Conservation (phyloP, 2,797 vertebrate genomes). For the Rhabdophis nuchalis region DNA sequence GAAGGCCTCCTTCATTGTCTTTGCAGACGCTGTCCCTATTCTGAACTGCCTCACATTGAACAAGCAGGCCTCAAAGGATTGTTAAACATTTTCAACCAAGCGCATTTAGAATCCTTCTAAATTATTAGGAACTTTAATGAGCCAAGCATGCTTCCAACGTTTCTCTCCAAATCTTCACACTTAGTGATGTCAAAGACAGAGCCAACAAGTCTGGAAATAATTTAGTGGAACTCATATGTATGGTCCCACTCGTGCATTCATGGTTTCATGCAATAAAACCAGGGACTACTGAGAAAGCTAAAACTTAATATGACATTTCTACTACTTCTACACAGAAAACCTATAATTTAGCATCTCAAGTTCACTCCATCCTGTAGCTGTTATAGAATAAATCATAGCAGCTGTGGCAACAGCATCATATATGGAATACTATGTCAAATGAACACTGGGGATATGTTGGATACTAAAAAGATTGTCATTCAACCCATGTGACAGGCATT, state of each 20-base stretch:
- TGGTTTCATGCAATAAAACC: no score
- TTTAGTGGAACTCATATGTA: neutral
- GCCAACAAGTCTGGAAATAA: neutral
- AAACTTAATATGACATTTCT: neutral
- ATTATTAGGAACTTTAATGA: neutral
- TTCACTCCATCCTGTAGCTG: neutral
- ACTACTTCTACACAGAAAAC: neutral
- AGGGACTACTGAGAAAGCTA: neutral
- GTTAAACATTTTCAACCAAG: neutral
- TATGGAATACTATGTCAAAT: neutral
- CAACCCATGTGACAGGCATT: neutral
- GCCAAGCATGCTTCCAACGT: neutral
- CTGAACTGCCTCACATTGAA: neutral
- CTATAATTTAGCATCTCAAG: neutral
- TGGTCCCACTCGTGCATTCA: neutral
- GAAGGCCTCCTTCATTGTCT: neutral
- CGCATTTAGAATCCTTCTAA: neutral
- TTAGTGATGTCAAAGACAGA: neutral
- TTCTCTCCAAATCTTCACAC: neutral
- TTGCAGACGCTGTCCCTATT: neutral
- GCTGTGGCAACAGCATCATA: neutral
- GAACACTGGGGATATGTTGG: neutral
- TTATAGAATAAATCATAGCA: neutral
- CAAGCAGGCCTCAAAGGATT: neutral
- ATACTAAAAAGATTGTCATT: neutral